phyloP scores from a whole-genome alignment of 2,888 invertebrate species.

The Lithosia quadra region DNA sequence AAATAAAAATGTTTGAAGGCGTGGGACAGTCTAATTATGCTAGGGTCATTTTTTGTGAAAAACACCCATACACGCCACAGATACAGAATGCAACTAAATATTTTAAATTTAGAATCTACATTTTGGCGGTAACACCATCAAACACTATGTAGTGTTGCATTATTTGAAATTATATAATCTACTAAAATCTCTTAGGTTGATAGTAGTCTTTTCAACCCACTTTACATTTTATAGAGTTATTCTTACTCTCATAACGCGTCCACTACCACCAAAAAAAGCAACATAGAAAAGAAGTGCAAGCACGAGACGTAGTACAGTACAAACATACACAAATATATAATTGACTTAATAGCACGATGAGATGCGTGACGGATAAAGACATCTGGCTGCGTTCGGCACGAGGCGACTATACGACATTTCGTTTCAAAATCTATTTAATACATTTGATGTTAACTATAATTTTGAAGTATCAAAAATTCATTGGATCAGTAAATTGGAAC shows the following conservation, averaged over 20 bases:
- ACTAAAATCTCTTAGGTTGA: not conserved
- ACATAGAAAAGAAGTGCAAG: constrained; percentile 49
- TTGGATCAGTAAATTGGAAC: no score
- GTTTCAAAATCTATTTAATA: not conserved
- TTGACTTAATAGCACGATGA: constrained; percentile 76
- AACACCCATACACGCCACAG: not conserved
- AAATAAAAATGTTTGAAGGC: no score
- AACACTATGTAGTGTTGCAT: not conserved
- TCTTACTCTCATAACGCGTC: not conserved
- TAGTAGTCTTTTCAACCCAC: no score
- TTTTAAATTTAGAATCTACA: not conserved
- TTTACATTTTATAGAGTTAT: not conserved
- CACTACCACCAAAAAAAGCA: not conserved
- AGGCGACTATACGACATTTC: not conserved
- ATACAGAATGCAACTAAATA: not conserved
- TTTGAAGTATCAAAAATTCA: no score
- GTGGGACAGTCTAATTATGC: no score
- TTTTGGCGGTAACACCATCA: not conserved
- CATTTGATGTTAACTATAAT: not conserved
- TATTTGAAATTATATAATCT: not conserved
- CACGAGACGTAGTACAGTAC: constrained; percentile 57
- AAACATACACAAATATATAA: constrained; percentile 64
- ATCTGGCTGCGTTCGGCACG: constrained; percentile 6
- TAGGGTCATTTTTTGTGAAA: no score
- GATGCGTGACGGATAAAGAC: constrained; percentile 65